These are phyloP conservation scores for Hoplodrina ambigua DNA, from an alignment of 2,888 invertebrate genomes.

Conservation along the genomic window DNA sequence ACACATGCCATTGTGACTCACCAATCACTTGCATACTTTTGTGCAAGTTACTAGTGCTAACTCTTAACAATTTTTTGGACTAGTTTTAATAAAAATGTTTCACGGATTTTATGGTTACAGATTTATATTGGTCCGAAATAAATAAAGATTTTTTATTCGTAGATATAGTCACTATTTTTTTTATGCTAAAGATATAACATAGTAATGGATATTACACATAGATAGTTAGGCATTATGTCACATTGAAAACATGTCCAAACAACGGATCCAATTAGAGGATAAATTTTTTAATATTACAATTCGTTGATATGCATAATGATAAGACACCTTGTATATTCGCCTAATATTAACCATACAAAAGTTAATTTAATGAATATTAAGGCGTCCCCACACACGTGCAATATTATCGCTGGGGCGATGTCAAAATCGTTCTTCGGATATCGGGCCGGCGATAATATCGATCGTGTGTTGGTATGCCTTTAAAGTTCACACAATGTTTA, in stretches of 20 bases:
- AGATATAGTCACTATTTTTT: constrained; percentile 38
- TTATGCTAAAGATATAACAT: constrained; percentile 43
- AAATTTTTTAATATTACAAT: constrained; percentile 78
- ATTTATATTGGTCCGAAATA: constrained; percentile 56
- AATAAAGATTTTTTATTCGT: constrained; percentile 46
- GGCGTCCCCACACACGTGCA: too few relatives aligned
- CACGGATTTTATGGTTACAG: constrained; percentile 10
- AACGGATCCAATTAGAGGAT: constrained; percentile 65
- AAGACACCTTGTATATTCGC: constrained; percentile 89
- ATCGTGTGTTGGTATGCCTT: too few relatives aligned
- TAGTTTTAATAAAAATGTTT: constrained; percentile 45
- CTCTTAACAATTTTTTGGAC: constrained; percentile 31
- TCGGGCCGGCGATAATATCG: too few relatives aligned
- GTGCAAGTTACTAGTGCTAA: constrained; percentile 9
- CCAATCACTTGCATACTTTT: not conserved
- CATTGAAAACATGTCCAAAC: constrained; percentile 64
- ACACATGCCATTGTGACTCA: not conserved
- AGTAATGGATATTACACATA: constrained; percentile 57
- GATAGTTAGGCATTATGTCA: constrained; percentile 60
- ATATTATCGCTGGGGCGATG: too few relatives aligned
- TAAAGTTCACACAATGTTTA: constrained; percentile 70
- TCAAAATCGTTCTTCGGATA: too few relatives aligned
- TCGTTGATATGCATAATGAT: constrained; percentile 90
- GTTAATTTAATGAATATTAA: constrained; percentile 70
- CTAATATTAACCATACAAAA: constrained; percentile 84